Base-by-base conservation (phyloP, 2,113 vertebrate genomes). In the Hippolais icterina region DNA sequence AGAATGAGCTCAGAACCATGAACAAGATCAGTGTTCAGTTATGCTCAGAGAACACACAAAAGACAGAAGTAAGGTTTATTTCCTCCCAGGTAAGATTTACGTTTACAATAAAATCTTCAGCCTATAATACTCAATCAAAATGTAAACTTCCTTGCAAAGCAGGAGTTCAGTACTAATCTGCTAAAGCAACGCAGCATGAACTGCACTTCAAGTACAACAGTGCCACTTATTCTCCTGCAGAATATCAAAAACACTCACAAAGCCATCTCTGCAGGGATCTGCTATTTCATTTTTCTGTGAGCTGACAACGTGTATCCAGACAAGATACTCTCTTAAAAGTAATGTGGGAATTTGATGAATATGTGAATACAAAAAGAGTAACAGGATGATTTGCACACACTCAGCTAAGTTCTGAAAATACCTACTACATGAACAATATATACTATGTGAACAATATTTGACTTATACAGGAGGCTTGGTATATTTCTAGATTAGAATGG, bases 181-280 rank as follows among this genome's bases (percentile, higher is more conserved):
- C 42, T 71, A 91, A 85, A 91, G 81, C 61, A 90, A 80, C 10
- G 0, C 85, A 90, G 70, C 54, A 59, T 83, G 82, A 85, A 88
- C 57, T 59, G n/a, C 24, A 74, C 61, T 87, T 88, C 50, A 83
- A 18, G 46, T 76, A 89, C 16, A 89, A 61, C 25, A 93, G 50
- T 85, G 66, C 10, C 68, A 65, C 66, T 94, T 94, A 74, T 85
- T 91, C 94, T 91, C 70, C 70, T 77, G 50, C 9, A 87, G 81
- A 90, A 94, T 85, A 24, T 87, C 63, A 87, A 71, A 94, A 92
- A 29, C n/a, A 61, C 27, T 81, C n/a, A 47, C 44, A 95, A 94
- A 94, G 7, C 25, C 49, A 57, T 77, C 87, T 88, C 90, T 80
- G 50, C 33, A 77, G 87, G 87, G 64, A 93, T 49, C 23, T 35